Percentiles rank a stretch among this genome's conserved stretches.
These are phyloP conservation scores for Hydrotaea diabolus DNA, from an alignment of 2,888 invertebrate genomes.

Conservation along the genomic window DNA sequence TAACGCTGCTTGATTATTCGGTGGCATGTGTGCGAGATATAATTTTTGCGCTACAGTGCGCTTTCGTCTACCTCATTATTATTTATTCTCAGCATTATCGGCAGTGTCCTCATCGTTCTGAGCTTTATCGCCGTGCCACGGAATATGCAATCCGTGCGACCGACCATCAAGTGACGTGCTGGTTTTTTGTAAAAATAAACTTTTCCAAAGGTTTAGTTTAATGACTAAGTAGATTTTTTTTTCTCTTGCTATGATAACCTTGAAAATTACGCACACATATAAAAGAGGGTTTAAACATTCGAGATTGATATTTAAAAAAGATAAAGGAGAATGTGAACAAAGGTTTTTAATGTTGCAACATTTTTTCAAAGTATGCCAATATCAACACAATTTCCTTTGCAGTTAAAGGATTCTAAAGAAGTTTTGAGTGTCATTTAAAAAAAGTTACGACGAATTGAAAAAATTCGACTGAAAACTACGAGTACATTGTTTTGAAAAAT, in stretches of 20 bases:
- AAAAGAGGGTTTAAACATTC: background rate
- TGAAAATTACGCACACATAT: background rate
- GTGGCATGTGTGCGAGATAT: background rate
- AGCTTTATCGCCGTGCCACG: background rate
- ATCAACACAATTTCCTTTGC: too few relatives aligned
- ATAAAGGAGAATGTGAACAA: too few relatives aligned
- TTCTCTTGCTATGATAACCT: background rate
- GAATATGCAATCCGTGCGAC: background rate
- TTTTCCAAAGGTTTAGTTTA: background rate
- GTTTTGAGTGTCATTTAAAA: too few relatives aligned
- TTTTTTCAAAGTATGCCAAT: too few relatives aligned
- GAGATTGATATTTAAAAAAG: too few relatives aligned
- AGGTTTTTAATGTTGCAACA: too few relatives aligned
- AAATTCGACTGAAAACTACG: too few relatives aligned
- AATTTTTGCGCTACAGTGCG: slow-evolving; percentile 10
- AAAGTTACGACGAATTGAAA: too few relatives aligned
- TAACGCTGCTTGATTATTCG: background rate
- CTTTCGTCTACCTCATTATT: background rate
- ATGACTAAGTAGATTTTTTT: background rate
- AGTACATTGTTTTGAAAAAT: too few relatives aligned
- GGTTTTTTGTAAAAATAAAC: background rate
- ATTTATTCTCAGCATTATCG: background rate
- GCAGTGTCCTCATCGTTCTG: background rate
- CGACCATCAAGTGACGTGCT: background rate
- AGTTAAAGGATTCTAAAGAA: too few relatives aligned